Evolutionary conservation across 2,113 vertebrate genomes (phyloP).

Genomic region (Origma solitaria): DNA sequence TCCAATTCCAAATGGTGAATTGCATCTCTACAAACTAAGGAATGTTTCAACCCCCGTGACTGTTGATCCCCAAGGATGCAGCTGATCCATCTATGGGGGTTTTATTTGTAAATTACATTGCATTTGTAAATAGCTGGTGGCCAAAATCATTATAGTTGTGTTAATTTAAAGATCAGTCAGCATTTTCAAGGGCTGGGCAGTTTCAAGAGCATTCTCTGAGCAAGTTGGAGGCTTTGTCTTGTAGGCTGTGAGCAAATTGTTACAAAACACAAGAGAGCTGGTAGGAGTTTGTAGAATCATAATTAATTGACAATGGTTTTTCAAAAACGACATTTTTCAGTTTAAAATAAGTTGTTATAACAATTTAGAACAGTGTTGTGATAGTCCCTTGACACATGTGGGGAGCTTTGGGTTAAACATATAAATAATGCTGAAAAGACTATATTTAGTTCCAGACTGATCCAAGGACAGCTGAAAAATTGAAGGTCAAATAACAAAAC

Average conservation of each 20-base stretch:
- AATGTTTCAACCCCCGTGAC: neutral
- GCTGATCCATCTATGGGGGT: neutral
- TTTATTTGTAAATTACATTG: conserved; percentile 31
- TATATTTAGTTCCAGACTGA: conserved; percentile 43
- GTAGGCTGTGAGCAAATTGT: conserved; percentile 27
- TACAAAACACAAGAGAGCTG: conserved; percentile 40
- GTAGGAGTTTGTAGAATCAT: conserved; percentile 31
- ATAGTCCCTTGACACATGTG: conserved; percentile 17
- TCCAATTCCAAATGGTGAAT: neutral
- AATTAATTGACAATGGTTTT: conserved; percentile 56
- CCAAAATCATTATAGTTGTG: conserved; percentile 23
- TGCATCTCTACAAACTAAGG: neutral
- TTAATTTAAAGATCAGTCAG: conserved; percentile 47
- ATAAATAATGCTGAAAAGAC: conserved; percentile 57
- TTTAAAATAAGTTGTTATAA: conserved; percentile 54
- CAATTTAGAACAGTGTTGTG: conserved; percentile 21
- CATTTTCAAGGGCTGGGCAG: conserved; percentile 20
- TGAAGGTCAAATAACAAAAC: conserved; percentile 66
- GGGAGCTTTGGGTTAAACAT: conserved; percentile 55
- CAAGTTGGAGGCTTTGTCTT: conserved; percentile 35
- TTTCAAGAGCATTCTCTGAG: conserved; percentile 38
- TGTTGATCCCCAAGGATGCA: neutral
- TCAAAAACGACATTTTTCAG: conserved; percentile 23
- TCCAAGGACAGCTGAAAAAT: conserved; percentile 54
- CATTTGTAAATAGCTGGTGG: conserved; percentile 17